Percentiles rank a stretch among this genome's conserved stretches.
phyloP scores from a whole-genome alignment of 2,113 vertebrate species.

The Strigops habroptila region DNA sequence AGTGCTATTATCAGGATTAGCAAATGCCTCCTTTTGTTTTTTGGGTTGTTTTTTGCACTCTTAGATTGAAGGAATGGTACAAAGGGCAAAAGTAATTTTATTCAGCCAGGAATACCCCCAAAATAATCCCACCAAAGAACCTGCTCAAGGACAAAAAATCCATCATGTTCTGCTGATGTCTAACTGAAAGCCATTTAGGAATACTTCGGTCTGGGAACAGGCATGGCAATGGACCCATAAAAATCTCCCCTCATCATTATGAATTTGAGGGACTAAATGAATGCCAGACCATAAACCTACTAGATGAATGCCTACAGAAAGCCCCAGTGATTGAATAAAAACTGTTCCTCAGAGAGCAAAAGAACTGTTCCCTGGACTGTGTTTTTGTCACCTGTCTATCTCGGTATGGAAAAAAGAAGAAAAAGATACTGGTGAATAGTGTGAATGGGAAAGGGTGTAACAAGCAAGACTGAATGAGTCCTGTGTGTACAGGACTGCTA shows the following conservation, averaged over 20 bases:
- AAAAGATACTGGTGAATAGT: neutral
- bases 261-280: neutral
- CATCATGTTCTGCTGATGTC: neutral
- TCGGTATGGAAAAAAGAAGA: neutral
- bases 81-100: neutral
- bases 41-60: neutral
- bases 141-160: neutral
- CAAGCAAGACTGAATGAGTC: neutral
- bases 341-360: neutral
- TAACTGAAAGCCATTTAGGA: neutral
- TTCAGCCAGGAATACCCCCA: neutral
- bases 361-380: neutral
- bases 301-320: neutral
- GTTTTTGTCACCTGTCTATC: neutral
- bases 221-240: too few species aligned
- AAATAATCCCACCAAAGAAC: neutral
- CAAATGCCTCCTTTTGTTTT: neutral
- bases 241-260: neutral
- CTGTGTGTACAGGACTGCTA: neutral
- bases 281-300: neutral
- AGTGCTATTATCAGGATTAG: neutral
- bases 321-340: neutral
- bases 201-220: neutral
- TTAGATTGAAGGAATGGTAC: neutral
- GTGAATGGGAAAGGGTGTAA: neutral